phyloP scores from a whole-genome alignment of 2,113 vertebrate genomes.

The Mirza zaza region DNA sequence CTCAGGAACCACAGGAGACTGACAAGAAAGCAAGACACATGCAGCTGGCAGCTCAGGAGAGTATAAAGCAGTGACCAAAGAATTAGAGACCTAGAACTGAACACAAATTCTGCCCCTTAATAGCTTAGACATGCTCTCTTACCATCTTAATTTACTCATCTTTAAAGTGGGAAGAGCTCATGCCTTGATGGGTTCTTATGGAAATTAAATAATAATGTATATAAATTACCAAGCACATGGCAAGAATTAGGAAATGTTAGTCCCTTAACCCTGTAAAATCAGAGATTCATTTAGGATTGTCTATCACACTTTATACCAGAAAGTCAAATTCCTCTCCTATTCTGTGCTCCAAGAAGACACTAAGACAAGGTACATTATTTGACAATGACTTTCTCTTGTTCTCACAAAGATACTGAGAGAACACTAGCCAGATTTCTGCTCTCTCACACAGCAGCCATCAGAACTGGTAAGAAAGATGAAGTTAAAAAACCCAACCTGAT shows the following conservation, averaged over 20 bases:
- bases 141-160: not conserved
- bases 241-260: not conserved
- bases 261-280: not conserved
- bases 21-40: not conserved
- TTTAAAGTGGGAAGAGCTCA: not conserved
- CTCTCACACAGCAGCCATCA: conserved; percentile 12
- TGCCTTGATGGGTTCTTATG: not conserved
- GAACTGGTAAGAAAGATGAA: conserved; percentile 56
- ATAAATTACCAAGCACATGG: not conserved
- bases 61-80: not conserved
- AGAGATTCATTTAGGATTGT: not conserved
- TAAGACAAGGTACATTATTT: not conserved
- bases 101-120: not conserved
- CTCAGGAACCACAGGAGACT: not conserved
- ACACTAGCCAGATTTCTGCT: not conserved
- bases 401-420: not conserved
- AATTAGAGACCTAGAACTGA: not conserved
- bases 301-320: not conserved
- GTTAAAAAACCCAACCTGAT: conserved; percentile 56
- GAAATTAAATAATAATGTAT: conserved; percentile 27
- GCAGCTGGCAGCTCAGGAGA: not conserved
- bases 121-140: not conserved
- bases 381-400: not conserved
- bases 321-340: not conserved
- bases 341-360: not conserved